A percentile compares a stretch with the other conserved stretches of the same genome.
Conservation (phyloP, 2,888 invertebrate species). For the Drosophila subsilvestris region DNA sequence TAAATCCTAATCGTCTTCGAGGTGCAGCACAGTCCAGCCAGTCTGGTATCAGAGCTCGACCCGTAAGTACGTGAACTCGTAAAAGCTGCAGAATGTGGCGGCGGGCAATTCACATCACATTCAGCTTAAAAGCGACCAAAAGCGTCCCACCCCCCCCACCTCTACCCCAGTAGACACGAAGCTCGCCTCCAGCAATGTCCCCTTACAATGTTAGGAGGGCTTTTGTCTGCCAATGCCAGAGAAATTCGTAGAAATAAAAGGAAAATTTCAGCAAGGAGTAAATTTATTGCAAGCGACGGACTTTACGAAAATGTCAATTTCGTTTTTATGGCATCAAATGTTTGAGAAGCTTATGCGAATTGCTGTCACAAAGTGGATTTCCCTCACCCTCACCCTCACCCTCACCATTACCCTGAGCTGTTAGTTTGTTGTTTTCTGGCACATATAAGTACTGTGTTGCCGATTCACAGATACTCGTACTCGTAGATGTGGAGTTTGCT, state of each 20-base stretch:
- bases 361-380: slow-evolving; percentile 74
- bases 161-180: too few relatives aligned
- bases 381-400: slow-evolving; percentile 8
- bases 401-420: background rate
- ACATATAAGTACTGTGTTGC: slow-evolving; percentile 57
- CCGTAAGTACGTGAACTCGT: slow-evolving; percentile 68
- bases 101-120: slow-evolving; percentile 24
- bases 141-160: too few relatives aligned
- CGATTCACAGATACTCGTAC: background rate
- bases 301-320: slow-evolving; percentile 79
- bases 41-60: slow-evolving; percentile 25
- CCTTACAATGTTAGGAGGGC: slow-evolving; percentile 68
- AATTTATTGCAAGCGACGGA: slow-evolving; percentile 75
- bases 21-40: slow-evolving; percentile 7
- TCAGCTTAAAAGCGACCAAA: slow-evolving; percentile 43
- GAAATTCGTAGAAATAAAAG: slow-evolving; percentile 56
- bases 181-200: slow-evolving; percentile 14
- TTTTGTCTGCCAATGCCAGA: slow-evolving; percentile 50
- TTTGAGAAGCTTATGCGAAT: slow-evolving; percentile 70
- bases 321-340: slow-evolving; percentile 75
- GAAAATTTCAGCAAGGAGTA: slow-evolving; percentile 41
- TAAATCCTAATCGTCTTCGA: slow-evolving; percentile 69
- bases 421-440: slow-evolving; percentile 3
- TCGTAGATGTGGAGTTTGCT: background rate
- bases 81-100: slow-evolving; percentile 52